Percentiles rank a stretch among this genome's conserved stretches.
phyloP scores from a whole-genome alignment of 2,888 invertebrate genomes.

The Seira sanloemensis region DNA sequence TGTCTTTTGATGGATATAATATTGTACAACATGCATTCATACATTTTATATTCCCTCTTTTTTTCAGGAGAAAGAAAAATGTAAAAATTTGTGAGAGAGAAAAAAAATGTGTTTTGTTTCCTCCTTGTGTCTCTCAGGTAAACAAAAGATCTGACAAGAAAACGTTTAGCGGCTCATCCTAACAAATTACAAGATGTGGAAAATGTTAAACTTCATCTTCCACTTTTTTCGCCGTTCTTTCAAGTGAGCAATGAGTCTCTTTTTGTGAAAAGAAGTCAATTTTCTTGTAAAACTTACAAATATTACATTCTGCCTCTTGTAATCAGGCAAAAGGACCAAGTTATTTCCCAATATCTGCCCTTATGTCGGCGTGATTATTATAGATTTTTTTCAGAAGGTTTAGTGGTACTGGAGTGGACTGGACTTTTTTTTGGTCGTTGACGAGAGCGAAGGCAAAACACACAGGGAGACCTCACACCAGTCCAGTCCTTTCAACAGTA shows the following conservation, averaged over 20 bases:
- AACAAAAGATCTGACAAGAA: conserved; percentile 64
- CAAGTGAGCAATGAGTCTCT: conserved; percentile 68
- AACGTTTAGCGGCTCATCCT: conserved; percentile 70
- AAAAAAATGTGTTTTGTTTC: conserved; percentile 20
- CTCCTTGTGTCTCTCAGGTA: conserved; percentile 57
- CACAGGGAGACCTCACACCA: conserved; percentile 70
- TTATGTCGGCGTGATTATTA: conserved; percentile 61
- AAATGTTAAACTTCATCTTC: conserved; percentile 61
- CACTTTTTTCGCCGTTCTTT: conserved; percentile 51
- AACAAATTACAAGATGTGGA: conserved; percentile 73
- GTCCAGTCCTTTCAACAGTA: conserved; percentile 49
- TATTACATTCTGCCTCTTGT: conserved; percentile 63
- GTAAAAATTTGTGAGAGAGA: conserved; percentile 56
- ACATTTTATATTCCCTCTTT: conserved; percentile 49
- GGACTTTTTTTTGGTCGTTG: conserved; percentile 66
- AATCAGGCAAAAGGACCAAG: conserved; percentile 72
- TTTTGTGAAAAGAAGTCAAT: conserved; percentile 61
- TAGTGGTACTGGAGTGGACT: conserved; percentile 41
- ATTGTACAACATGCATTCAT: conserved; percentile 41
- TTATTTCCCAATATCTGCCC: conserved; percentile 69
- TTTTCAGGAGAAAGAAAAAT: conserved; percentile 44
- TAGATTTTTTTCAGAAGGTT: conserved; percentile 37
- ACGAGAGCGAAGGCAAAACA: conserved; percentile 57
- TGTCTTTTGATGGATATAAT: conserved; percentile 25
- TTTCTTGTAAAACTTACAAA: conserved; percentile 58